phyloP scores from a whole-genome alignment of 2,113 vertebrate species.

The Callocephalon fimbriatum region DNA sequence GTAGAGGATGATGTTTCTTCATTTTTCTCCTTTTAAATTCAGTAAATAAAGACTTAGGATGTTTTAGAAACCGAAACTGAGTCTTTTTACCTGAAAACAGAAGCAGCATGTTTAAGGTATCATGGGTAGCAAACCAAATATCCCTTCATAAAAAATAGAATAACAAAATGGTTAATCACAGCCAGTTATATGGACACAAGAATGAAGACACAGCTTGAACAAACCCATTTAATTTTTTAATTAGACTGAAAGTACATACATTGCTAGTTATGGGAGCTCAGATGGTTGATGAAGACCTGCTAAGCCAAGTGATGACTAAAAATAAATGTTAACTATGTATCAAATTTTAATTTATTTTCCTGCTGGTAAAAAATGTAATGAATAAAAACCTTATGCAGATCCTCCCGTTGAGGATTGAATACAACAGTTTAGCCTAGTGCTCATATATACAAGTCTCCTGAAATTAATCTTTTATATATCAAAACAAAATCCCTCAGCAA shows the following conservation, averaged over 20 bases:
- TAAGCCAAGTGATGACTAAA: background rate
- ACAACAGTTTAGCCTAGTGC: background rate
- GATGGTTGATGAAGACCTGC: background rate
- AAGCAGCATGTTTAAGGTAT: background rate
- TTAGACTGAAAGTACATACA: background rate
- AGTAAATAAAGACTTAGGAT: background rate
- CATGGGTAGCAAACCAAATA: background rate
- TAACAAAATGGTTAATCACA: background rate
- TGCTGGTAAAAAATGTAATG: background rate
- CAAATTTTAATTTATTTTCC: background rate
- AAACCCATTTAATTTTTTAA: background rate
- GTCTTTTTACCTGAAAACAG: background rate
- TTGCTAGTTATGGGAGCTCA: background rate
- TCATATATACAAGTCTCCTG: background rate
- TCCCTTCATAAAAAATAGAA: background rate
- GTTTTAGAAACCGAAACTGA: background rate
- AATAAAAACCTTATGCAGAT: background rate
- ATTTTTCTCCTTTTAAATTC: background rate
- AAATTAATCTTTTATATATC: background rate
- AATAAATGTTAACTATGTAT: background rate
- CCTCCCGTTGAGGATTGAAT: background rate
- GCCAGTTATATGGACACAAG: background rate
- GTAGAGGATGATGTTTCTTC: background rate
- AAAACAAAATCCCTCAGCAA: background rate
- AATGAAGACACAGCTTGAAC: background rate